Base-by-base conservation (phyloP, 2,888 invertebrate species). In the Drosophila melanocephala region DNA sequence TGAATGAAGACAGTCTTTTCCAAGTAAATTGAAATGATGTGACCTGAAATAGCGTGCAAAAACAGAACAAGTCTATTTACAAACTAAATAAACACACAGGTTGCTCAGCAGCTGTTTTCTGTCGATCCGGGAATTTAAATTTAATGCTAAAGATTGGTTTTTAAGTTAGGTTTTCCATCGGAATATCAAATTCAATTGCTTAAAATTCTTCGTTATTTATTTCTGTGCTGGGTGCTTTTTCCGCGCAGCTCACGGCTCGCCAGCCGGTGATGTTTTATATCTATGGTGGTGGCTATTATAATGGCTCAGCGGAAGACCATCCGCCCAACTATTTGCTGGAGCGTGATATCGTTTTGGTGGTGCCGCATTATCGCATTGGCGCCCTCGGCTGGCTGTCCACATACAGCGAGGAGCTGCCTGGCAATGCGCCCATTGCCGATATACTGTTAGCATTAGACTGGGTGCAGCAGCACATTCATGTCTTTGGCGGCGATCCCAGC, bases 351-450 rank as follows among this genome's bases (percentile, higher is more conserved):
- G 92, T 95, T 1, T 82, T 95, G 6, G 94, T 95, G 1, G 94
- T 94, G 19, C 91, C 94, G 9, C 94, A 95, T 76, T 95, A 94
- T 87, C 91, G 95, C 6, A 84, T 94, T 2, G 95, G 95, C 30
- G 94, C 94, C 5, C 87, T 95, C 12, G 95, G 95, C 28, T 95
- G 95, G 91, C 69, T 95, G 32, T 93, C 94, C 2, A 94, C 95
- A 5, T 92, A 93, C 63, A 94, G 93, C 16, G 89, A 93, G 12
- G 92, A 92, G n/a, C 92, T 94, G 64, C 94, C 95, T 0, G 95
- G 95, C 16, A 95, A 95, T 89, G 94, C 93, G 67, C 94, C 95
- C 0, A 88, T 95, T 47, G 89, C 94, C 32, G 95, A 95, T 87
- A 92, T 94, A 55, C 79, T 94, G 3, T 69, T 94, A 53, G 95